These are phyloP conservation scores for Ciona savignyi DNA, from an alignment of 23 tunicate species.

Conservation along the genomic window DNA sequence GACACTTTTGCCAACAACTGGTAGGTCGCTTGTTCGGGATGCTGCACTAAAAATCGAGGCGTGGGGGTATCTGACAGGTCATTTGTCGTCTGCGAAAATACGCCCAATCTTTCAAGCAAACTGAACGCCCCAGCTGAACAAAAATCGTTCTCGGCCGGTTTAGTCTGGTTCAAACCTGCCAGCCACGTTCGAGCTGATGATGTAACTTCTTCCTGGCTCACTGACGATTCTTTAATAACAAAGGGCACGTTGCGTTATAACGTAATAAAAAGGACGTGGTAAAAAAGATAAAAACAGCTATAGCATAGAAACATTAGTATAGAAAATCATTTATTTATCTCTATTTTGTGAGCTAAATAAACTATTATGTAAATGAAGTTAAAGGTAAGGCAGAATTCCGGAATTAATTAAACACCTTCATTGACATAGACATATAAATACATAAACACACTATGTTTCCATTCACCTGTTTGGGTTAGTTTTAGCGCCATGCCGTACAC, in stretches of 20 bases:
- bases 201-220: slow-evolving; percentile 21
- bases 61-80: background rate
- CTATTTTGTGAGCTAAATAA: no score
- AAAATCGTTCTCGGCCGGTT: slow-evolving; percentile 6
- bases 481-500: slow-evolving; percentile 55
- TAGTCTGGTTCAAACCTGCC: background rate
- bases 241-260: no score
- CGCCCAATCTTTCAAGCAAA: slow-evolving; percentile 16
- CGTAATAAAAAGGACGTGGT: no score
- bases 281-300: no score
- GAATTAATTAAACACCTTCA: background rate
- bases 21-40: slow-evolving; percentile 8
- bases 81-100: background rate
- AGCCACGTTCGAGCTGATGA: slow-evolving; percentile 28
- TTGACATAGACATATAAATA: background rate
- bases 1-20: no score
- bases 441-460: background rate
- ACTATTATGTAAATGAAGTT: background rate
- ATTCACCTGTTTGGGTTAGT: slow-evolving; percentile 22
- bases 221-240: background rate
- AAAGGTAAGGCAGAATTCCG: background rate
- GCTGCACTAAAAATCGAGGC: slow-evolving; percentile 1
- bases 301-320: no score
- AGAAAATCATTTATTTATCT: no score
- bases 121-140: slow-evolving; percentile 20